Evolutionary conservation across 2,797 vertebrate genomes (phyloP).

Genomic region (Tenualosa thibaudeaui): DNA sequence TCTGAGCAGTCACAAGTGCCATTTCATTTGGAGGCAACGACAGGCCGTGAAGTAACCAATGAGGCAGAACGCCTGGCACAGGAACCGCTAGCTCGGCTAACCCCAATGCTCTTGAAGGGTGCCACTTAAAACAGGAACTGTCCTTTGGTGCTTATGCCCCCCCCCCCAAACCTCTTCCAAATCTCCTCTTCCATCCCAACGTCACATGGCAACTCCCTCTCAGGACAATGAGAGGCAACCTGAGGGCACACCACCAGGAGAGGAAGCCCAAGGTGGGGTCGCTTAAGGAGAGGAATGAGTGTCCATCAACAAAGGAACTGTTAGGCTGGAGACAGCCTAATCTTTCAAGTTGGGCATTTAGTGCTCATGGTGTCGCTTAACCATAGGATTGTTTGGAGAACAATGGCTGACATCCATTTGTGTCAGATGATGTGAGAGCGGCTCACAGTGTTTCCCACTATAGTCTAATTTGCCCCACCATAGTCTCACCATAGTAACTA

Average conservation of each 20-base stretch:
- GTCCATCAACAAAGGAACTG: conserved; percentile 37
- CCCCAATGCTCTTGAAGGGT: not conserved
- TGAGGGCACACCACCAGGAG: not conserved
- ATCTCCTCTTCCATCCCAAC: not conserved
- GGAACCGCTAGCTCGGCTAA: not conserved
- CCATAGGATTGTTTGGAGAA: not conserved
- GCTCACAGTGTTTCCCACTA: not conserved
- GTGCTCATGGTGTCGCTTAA: not conserved
- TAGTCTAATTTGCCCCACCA: no score
- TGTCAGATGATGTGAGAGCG: not conserved
- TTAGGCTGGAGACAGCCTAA: not conserved
- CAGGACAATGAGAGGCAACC: not conserved
- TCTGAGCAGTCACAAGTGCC: not conserved
- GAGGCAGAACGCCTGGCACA: not conserved
- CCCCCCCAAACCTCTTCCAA: not conserved
- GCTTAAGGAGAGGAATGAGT: conserved; percentile 28
- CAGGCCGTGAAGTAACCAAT: not conserved
- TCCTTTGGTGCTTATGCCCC: not conserved
- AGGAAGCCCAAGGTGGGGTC: conserved; percentile 27
- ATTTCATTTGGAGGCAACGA: not conserved
- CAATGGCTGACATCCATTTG: conserved; percentile 11
- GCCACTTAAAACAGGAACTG: not conserved
- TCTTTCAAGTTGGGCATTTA: conserved; percentile 30
- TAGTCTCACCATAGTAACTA: no score
- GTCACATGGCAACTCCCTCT: conserved; percentile 17